Conservation (phyloP, 30 jellyfish, hydroid and myxozoan genomes). For the Clytia hemisphaerica region DNA sequence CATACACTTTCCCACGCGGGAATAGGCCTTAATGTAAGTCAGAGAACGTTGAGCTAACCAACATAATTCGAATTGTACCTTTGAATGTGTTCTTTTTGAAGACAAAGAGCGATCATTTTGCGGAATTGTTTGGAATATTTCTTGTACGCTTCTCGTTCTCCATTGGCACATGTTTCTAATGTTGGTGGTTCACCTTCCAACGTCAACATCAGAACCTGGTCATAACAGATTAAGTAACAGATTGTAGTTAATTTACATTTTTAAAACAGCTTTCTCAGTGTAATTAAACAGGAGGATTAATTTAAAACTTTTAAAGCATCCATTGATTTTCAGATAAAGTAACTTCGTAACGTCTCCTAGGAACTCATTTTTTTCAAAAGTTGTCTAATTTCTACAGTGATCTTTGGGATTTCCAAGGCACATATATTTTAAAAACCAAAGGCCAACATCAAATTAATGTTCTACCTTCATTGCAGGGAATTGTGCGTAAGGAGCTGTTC, state of each 20-base stretch:
- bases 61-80: no score
- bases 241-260: neutral
- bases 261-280: neutral
- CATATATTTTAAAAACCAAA: neutral
- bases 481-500: conserved; percentile 96
- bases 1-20: no score
- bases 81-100: conserved; percentile 76
- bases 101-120: conserved; percentile 80
- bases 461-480: conserved; percentile 93
- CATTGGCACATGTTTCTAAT: conserved; percentile 86
- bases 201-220: conserved; percentile 72
- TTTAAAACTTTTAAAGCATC: neutral
- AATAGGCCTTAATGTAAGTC: no score
- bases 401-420: no score
- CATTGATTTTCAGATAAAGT: no score
- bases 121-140: conserved; percentile 84
- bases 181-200: conserved; percentile 97
- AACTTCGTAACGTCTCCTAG: no score
- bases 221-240: neutral
- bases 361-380: no score
- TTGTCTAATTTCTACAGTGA: no score
- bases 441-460: neutral
- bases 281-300: no score
- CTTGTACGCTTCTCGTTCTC: conserved; percentile 78
- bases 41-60: no score